Evolutionary conservation across 2,797 vertebrate genomes (phyloP), one percentile per base, ranked within the genome.

Genomic region (Falco novaeseelandiae): DNA sequence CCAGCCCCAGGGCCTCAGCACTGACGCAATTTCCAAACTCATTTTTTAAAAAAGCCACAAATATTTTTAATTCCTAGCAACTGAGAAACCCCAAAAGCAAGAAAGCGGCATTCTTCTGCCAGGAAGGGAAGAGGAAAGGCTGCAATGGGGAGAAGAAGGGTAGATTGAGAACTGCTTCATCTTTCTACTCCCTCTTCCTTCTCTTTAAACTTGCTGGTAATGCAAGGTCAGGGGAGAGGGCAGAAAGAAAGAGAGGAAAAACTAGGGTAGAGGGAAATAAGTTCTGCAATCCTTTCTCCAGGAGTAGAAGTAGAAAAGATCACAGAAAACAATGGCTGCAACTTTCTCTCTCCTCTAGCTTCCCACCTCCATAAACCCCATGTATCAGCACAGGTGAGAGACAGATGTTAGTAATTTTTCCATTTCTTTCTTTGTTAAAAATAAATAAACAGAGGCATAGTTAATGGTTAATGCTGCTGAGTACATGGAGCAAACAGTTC

Each of bases 51-150:
- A 74, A 96, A 94, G 42, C 95, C 94, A 97, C 95, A 97, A 95
- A 96, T 97, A 92, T 92, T 97, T 97, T 96, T 76, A 97, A 97
- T 97, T 97, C 96, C 93, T 96, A 92, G 93, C 94, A 96, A 95
- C 94, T 81, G 84, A 95, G 88, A 96, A 97, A 91, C 42, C 65
- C 90, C 89, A 65, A 86, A 95, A 96, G 90, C 92, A 96, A 96
- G 48, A 95, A 90, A 89, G 70, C 73, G 85, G 16, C 32, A 61
- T 90, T 93, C 36, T 87, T 83, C 69, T 96, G 94, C 89, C 66
- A 96, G 94, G 79, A 95, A 90, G 77, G 17, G 54, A 89, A 72
- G 46, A 86, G 30, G 72, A 87, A 93, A 51, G 55, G n/a, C 73
- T 87, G 48, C 27, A 70, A 32, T 34, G 38, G 55, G 71, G 74